Evolutionary conservation across 2,113 vertebrate genomes (phyloP).

Genomic region (Varanus komodoensis): DNA sequence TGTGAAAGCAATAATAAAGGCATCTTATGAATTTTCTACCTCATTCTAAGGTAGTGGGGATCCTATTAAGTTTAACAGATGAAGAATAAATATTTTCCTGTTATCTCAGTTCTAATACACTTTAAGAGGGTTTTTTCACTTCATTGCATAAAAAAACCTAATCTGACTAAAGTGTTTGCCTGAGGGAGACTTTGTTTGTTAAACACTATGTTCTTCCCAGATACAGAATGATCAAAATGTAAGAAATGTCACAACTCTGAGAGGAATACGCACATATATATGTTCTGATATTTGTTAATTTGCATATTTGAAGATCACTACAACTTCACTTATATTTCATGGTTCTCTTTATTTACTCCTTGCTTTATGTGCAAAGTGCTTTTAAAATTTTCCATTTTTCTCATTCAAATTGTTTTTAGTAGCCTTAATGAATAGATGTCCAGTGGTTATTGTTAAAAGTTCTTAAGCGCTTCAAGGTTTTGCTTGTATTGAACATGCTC

Average conservation of each 20-base stretch:
- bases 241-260: conserved; percentile 61
- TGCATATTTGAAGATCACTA: conserved; percentile 58
- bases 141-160: conserved; percentile 28
- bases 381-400: conserved; percentile 39
- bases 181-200: conserved; percentile 37
- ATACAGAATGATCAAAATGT: conserved; percentile 47
- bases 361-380: conserved; percentile 45
- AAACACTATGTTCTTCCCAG: conserved; percentile 37
- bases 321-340: conserved; percentile 52
- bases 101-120: not conserved
- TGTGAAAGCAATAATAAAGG: conserved; percentile 25
- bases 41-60: not conserved
- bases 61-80: conserved; percentile 15
- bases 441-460: conserved; percentile 58
- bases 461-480: conserved; percentile 59
- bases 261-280: conserved; percentile 32
- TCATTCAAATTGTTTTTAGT: conserved; percentile 44
- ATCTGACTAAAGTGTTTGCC: conserved; percentile 33
- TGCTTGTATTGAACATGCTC: conserved; percentile 60
- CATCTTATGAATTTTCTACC: conserved; percentile 1
- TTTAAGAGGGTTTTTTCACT: not conserved
- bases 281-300: conserved; percentile 61
- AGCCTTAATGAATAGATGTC: conserved; percentile 58
- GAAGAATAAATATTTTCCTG: conserved; percentile 29
- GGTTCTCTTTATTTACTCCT: conserved; percentile 40